Percentiles rank a stretch among this genome's conserved stretches.
phyloP scores from a whole-genome alignment of 2,113 vertebrate species.

The Mustelus asterias region DNA sequence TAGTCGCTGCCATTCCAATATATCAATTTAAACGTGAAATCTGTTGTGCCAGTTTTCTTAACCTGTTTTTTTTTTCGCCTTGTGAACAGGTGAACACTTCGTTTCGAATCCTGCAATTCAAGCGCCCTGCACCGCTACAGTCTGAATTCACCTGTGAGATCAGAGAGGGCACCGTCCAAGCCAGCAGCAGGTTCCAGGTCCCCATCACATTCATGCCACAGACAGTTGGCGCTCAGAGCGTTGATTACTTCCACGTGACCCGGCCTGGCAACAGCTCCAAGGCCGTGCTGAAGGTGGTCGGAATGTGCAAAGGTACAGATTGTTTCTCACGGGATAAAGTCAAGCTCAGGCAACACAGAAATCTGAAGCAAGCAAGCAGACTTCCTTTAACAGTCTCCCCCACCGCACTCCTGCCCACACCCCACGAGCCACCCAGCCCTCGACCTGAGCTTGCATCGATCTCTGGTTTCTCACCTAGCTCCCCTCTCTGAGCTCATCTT shows the following conservation, averaged over 20 bases:
- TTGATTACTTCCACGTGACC: slow-evolving; percentile 68
- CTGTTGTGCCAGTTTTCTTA: neutral
- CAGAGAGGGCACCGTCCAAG: slow-evolving; percentile 50
- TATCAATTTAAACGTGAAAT: neutral
- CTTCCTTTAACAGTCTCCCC: neutral
- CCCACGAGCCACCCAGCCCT: too few species aligned
- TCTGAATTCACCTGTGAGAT: slow-evolving; percentile 64
- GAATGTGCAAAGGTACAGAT: slow-evolving; percentile 69
- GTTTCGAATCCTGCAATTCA: slow-evolving; percentile 59
- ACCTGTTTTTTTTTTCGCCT: neutral
- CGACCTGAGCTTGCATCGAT: neutral
- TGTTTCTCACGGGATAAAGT: neutral
- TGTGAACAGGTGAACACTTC: slow-evolving; percentile 65
- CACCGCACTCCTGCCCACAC: too few species aligned
- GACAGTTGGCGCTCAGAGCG: slow-evolving; percentile 58
- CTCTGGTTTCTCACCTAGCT: neutral
- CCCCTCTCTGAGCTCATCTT: neutral
- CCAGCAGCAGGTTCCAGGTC: slow-evolving; percentile 56
- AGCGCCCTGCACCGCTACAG: slow-evolving; percentile 47
- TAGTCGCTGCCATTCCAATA: too few species aligned
- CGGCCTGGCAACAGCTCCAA: slow-evolving; percentile 57
- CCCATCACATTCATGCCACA: slow-evolving; percentile 65
- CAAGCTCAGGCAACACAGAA: neutral
- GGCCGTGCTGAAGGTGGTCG: slow-evolving; percentile 69
- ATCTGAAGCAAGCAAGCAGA: neutral